A percentile compares a stretch with the other conserved stretches of the same genome.
Conservation (phyloP, 2,797 vertebrate species). For the Phataginus tetradactyla region DNA sequence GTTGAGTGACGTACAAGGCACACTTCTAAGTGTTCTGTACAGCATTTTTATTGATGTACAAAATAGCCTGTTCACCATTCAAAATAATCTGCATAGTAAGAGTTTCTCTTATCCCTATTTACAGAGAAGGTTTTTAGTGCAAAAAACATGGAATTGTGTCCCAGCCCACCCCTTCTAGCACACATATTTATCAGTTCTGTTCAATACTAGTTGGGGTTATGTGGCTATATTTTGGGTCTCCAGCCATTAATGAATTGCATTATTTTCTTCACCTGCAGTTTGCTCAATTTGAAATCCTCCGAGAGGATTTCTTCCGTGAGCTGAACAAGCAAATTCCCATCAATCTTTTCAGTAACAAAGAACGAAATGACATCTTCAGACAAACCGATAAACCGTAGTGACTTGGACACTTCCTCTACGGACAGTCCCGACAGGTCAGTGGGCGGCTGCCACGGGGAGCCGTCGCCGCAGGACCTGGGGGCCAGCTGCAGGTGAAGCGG, state of each 20-base stretch:
- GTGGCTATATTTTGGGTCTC: slow-evolving; percentile 95
- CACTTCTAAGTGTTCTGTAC: slow-evolving; percentile 86
- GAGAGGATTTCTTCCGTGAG: slow-evolving; percentile 98
- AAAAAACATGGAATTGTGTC: slow-evolving; percentile 87
- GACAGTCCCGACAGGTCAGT: slow-evolving; percentile 94
- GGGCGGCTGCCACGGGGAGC: slow-evolving; percentile 93
- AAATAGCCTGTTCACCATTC: slow-evolving; percentile 86
- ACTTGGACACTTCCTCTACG: slow-evolving; percentile 96
- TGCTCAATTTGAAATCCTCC: slow-evolving; percentile 98
- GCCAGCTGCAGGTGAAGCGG: slow-evolving; percentile 87
- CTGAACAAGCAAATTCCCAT: slow-evolving; percentile 97
- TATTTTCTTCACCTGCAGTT: slow-evolving; percentile 99
- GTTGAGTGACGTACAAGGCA: slow-evolving; percentile 90
- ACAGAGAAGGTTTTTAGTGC: slow-evolving; percentile 89
- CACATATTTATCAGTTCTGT: slow-evolving; percentile 66
- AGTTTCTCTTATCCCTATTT: slow-evolving; percentile 87
- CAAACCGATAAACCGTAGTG: slow-evolving; percentile 95
- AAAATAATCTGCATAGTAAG: slow-evolving; percentile 91
- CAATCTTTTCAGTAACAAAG: slow-evolving; percentile 97
- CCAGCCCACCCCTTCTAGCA: slow-evolving; percentile 78
- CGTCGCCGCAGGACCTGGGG: slow-evolving; percentile 89
- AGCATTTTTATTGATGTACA: slow-evolving; percentile 85
- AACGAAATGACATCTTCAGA: slow-evolving; percentile 93
- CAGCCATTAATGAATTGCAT: slow-evolving; percentile 98
- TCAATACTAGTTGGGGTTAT: slow-evolving; percentile 59